phyloP scores from a whole-genome alignment of 2,113 vertebrate species.

The Herpetotheres cachinnans region DNA sequence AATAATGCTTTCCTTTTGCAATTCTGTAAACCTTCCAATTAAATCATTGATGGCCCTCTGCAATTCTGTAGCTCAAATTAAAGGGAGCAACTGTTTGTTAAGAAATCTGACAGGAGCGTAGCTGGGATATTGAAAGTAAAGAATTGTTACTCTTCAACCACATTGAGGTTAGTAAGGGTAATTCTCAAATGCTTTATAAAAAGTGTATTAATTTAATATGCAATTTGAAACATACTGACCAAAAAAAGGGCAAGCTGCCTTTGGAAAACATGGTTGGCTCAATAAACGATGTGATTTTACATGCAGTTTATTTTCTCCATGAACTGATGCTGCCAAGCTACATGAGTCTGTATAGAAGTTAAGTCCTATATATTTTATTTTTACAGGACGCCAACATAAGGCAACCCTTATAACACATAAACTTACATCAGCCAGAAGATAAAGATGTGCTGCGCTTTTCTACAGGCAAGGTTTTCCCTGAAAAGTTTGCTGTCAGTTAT shows the following conservation, averaged over 20 bases:
- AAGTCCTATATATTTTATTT: not conserved
- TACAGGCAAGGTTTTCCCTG: not conserved
- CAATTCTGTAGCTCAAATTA: not conserved
- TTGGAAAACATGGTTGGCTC: not conserved
- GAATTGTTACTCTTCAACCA: not conserved
- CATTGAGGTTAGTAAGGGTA: not conserved
- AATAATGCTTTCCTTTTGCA: not conserved
- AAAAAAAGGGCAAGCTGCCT: not conserved
- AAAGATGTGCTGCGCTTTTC: not conserved
- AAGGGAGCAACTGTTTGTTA: not conserved
- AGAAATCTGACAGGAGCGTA: not conserved
- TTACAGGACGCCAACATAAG: not conserved
- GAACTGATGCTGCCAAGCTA: not conserved
- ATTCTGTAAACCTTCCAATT: not conserved
- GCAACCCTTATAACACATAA: not conserved
- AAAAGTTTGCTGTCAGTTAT: not conserved
- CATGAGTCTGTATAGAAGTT: not conserved
- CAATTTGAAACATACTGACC: not conserved
- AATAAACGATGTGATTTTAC: constrained; percentile 2
- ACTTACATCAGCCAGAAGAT: not conserved
- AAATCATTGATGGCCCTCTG: not conserved
- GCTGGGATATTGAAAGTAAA: not conserved
- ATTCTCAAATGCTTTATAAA: not conserved
- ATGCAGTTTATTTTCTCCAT: not conserved
- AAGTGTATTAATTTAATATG: not conserved